Percentiles rank a stretch among this genome's conserved stretches.
Evolutionary conservation across 2,797 vertebrate species (phyloP).

Genomic region (Syndactyla subalaris): DNA sequence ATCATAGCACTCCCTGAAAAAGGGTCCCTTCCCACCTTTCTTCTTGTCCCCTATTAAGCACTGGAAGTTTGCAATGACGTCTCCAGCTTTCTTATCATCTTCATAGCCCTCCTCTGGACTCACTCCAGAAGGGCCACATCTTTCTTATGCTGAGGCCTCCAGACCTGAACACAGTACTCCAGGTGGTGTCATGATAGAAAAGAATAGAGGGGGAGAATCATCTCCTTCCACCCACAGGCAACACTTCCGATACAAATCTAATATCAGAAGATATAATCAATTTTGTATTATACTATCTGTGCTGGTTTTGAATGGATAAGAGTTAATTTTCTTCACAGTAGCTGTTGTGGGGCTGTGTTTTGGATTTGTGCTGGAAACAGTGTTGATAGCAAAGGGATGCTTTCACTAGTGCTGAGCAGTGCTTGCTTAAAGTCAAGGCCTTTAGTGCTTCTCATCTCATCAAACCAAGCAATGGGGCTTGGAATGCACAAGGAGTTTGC

Average conservation of each 20-base stretch:
- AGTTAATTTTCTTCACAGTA: neutral
- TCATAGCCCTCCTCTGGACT: neutral
- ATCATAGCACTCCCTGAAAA: neutral
- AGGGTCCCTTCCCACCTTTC: neutral
- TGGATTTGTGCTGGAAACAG: neutral
- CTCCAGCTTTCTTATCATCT: neutral
- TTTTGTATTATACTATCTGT: neutral
- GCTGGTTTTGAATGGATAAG: neutral
- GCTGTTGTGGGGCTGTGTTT: neutral
- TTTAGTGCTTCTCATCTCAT: neutral
- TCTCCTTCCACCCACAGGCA: rapidly evolving
- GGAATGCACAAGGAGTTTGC: neutral
- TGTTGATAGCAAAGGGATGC: neutral
- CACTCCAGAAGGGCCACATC: neutral
- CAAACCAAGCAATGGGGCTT: rapidly evolving
- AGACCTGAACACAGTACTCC: neutral
- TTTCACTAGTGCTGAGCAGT: neutral
- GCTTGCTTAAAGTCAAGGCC: neutral
- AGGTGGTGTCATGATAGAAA: neutral
- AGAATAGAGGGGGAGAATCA: neutral
- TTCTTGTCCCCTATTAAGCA: neutral
- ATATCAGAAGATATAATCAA: neutral
- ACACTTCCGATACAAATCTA: neutral
- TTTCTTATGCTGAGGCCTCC: neutral
- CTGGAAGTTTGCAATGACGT: neutral